Evolutionary conservation across 2,113 vertebrate species (phyloP).

Genomic region (Psephotus haematonotus): DNA sequence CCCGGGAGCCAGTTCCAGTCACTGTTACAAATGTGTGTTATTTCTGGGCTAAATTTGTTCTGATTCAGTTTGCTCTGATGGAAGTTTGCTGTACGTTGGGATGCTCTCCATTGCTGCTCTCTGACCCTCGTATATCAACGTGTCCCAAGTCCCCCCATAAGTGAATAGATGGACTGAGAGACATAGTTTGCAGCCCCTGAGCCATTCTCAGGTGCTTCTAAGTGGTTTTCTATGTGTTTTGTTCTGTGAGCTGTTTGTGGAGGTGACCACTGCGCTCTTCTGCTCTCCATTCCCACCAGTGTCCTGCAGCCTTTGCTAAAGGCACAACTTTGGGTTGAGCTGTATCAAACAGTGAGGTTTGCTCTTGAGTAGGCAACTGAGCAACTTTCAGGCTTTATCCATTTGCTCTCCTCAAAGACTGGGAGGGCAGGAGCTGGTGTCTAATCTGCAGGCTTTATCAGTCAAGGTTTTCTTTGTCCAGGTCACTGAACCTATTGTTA

Average conservation of each 20-base stretch:
- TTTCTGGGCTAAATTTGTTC: not conserved
- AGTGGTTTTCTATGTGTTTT: not conserved
- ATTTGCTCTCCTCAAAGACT: not conserved
- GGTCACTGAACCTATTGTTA: conserved; percentile 64
- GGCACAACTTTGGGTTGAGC: not conserved
- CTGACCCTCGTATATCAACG: not conserved
- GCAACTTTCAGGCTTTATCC: not conserved
- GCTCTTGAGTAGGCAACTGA: not conserved
- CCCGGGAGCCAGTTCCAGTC: not conserved
- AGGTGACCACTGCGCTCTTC: not conserved
- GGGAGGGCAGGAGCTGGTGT: not conserved
- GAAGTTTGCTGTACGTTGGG: not conserved
- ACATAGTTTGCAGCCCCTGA: not conserved
- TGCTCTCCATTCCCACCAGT: not conserved
- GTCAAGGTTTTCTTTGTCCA: conserved; percentile 52
- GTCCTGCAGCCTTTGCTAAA: not conserved
- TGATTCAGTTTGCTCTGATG: not conserved
- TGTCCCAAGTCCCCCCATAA: not conserved
- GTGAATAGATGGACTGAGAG: not conserved
- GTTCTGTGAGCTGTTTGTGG: not conserved
- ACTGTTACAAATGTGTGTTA: fast-evolving
- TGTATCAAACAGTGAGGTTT: fast-evolving
- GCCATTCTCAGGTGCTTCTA: not conserved
- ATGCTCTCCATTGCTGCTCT: not conserved
- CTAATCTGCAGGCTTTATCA: conserved; percentile 34